Conservation (phyloP, 2,797 vertebrate species). For the Bradypodion pumilum region DNA sequence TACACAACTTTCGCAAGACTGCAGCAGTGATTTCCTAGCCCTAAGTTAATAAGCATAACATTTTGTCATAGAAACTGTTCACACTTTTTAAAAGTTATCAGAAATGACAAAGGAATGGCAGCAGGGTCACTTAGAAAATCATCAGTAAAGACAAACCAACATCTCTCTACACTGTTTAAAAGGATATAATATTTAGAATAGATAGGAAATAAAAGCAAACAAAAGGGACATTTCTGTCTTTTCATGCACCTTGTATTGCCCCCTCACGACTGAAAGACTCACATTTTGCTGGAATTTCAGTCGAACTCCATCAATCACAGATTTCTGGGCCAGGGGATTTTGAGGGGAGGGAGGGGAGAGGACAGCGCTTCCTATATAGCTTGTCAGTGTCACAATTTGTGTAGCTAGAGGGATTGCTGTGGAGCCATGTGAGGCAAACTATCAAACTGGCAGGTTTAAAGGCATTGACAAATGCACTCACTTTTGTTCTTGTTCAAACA, state of each 20-base stretch:
- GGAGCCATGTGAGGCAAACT: conserved; percentile 7
- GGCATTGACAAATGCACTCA: conserved; percentile 30
- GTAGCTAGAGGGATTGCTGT: conserved; percentile 19
- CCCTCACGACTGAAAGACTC: conserved; percentile 28
- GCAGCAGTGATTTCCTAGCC: neutral
- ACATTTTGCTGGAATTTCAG: conserved; percentile 46
- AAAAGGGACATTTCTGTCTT: neutral
- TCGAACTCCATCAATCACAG: conserved; percentile 1
- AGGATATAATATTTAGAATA: neutral
- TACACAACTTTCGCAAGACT: neutral
- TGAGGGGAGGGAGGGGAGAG: too few relatives aligned
- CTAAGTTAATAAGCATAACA: neutral
- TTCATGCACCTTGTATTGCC: conserved; percentile 36
- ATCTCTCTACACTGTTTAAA: neutral
- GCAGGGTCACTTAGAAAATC: neutral
- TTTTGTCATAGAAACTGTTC: neutral
- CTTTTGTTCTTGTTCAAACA: conserved; percentile 34
- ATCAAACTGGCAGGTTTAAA: conserved; percentile 39
- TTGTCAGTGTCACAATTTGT: conserved; percentile 43
- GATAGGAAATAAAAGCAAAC: neutral
- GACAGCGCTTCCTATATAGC: conserved; percentile 43
- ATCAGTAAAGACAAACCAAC: neutral
- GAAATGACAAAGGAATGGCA: neutral
- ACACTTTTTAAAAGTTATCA: too few relatives aligned
- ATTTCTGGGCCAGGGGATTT: conserved; percentile 38